Conservation (phyloP, 2,888 invertebrate species). For the Drosophila antonietae region DNA sequence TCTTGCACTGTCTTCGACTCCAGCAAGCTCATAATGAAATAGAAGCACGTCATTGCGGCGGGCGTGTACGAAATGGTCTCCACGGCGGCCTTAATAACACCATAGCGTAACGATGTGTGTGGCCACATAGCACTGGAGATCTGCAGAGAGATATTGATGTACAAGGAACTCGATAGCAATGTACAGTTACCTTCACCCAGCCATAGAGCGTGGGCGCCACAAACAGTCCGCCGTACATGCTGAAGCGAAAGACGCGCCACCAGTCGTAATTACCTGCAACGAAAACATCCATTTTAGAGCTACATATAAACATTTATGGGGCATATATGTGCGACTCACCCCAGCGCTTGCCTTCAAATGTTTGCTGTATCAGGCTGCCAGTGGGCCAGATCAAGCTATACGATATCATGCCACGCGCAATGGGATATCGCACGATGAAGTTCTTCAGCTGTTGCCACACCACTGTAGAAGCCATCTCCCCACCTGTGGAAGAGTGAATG, state of each 20-base stretch:
- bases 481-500: not conserved
- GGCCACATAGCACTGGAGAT: conserved; percentile 91
- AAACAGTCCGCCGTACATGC: conserved; percentile 92
- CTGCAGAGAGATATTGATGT: conserved; percentile 22
- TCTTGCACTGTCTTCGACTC: conserved; percentile 88
- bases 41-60: conserved; percentile 91
- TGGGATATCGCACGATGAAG: conserved; percentile 82
- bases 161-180: not conserved
- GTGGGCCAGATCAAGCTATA: conserved; percentile 90
- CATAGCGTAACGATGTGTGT: conserved; percentile 88
- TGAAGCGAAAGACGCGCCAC: conserved; percentile 89
- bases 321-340: conserved; percentile 85
- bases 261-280: conserved; percentile 87
- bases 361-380: conserved; percentile 90
- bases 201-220: conserved; percentile 92
- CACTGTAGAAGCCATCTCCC: conserved; percentile 44
- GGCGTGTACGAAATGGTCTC: conserved; percentile 92
- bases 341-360: conserved; percentile 87
- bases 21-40: conserved; percentile 90
- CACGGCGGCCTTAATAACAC: conserved; percentile 90
- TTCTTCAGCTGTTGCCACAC: conserved; percentile 74
- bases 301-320: not conserved
- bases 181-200: conserved; percentile 89
- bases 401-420: conserved; percentile 88
- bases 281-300: not conserved